Conservation (phyloP, 2,888 invertebrate species). For the Caenorhabditis sp. region DNA sequence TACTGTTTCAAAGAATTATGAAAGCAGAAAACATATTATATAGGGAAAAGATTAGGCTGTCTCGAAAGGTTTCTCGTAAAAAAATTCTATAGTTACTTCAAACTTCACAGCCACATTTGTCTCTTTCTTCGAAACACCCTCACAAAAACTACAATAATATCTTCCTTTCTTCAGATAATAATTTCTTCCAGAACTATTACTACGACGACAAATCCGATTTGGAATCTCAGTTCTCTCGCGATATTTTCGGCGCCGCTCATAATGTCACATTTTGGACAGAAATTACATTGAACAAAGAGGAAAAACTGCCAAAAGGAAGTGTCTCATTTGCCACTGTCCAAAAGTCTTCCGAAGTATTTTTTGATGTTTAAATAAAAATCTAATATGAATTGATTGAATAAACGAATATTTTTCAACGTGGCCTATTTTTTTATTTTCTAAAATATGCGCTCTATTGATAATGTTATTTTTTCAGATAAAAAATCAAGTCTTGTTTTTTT, state of each 20-base stretch:
- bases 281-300: constrained; percentile 22
- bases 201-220: constrained; percentile 30
- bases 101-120: no score
- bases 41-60: no score
- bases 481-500: no score
- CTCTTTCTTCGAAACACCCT: no score
- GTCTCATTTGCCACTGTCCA: constrained; percentile 21
- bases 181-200: constrained; percentile 29
- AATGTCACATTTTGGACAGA: constrained; percentile 33
- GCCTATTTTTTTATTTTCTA: not conserved
- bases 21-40: no score
- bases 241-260: constrained; percentile 21
- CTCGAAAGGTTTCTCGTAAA: no score
- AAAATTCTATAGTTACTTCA: no score
- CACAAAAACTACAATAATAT: no score
- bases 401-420: not conserved
- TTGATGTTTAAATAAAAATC: no score
- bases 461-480: no score
- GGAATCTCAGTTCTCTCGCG: constrained; percentile 30
- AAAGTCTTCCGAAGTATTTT: constrained; percentile 6
- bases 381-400: not conserved
- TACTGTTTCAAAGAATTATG: no score
- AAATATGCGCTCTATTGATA: not conserved
- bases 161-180: no score
- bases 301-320: constrained; percentile 14